These are phyloP conservation scores for Cecropterus lyciades DNA, from an alignment of 1,140 invertebrate species.

Conservation along the genomic window DNA sequence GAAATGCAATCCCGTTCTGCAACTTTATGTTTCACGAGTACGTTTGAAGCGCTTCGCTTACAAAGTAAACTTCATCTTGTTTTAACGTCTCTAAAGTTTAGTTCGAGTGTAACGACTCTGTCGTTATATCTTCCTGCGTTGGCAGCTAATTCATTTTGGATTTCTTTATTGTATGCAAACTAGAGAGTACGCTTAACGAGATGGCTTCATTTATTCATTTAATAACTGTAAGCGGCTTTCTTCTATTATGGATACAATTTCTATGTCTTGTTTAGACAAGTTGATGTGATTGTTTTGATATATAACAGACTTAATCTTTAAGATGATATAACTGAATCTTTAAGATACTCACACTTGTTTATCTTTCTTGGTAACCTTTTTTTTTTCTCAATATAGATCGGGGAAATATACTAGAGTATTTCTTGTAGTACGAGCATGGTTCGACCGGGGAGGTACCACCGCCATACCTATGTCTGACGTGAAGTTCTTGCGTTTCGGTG, in stretches of 20 bases:
- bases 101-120: background rate
- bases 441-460: no score
- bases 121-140: constrained; percentile 32
- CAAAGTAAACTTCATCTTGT: constrained; percentile 31
- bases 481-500: no score
- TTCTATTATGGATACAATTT: constrained; percentile 1
- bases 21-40: constrained; percentile 27
- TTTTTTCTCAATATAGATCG: no score
- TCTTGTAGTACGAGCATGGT: no score
- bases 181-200: constrained; percentile 32
- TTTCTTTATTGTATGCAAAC: constrained; percentile 39
- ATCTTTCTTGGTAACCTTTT: no score
- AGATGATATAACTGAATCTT: no score
- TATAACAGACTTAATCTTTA: no score
- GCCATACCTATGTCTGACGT: no score
- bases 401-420: no score
- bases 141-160: constrained; percentile 37
- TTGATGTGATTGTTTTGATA: no score
- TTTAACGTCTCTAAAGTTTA: constrained; percentile 29
- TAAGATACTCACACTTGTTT: no score
- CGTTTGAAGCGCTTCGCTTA: constrained; percentile 16
- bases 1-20: constrained; percentile 31
- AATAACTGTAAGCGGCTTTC: constrained; percentile 28
- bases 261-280: no score
- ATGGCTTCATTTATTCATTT: constrained; percentile 35